Conservation (phyloP, 2,888 invertebrate genomes). For the Trileptium ribeirensis region DNA sequence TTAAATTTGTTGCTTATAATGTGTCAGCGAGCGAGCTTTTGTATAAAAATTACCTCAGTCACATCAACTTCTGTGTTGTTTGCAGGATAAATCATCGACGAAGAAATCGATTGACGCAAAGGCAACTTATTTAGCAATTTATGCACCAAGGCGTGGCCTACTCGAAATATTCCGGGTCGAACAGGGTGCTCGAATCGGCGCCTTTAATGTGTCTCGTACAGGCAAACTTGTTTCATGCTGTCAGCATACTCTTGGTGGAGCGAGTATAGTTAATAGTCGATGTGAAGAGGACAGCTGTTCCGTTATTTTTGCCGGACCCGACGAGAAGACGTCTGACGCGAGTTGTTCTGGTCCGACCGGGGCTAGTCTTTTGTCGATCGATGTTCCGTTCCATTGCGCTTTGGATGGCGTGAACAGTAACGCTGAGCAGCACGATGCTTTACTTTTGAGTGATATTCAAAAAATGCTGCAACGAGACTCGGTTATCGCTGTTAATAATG, state of each 20-base stretch:
- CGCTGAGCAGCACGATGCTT: background rate
- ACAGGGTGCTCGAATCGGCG: conserved; percentile 78
- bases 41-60: no score
- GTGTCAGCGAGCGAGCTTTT: no score
- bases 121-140: conserved; percentile 75
- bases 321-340: background rate
- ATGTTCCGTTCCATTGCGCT: background rate
- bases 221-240: conserved; percentile 52
- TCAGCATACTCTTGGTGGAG: background rate
- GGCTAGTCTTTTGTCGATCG: background rate
- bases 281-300: background rate
- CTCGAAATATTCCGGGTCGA: conserved; percentile 71
- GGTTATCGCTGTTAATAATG: no score
- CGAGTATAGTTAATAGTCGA: background rate
- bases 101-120: conserved; percentile 34
- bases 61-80: no score
- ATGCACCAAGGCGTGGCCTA: conserved; percentile 72
- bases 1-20: no score
- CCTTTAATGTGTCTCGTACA: conserved; percentile 78
- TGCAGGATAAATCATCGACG: no score
- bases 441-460: background rate
- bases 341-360: background rate
- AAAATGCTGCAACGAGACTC: background rate
- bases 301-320: background rate
- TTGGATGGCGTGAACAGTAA: background rate